Conservation (phyloP, 53 echinoderm and acorn worm species). For the Henricia sp. region DNA sequence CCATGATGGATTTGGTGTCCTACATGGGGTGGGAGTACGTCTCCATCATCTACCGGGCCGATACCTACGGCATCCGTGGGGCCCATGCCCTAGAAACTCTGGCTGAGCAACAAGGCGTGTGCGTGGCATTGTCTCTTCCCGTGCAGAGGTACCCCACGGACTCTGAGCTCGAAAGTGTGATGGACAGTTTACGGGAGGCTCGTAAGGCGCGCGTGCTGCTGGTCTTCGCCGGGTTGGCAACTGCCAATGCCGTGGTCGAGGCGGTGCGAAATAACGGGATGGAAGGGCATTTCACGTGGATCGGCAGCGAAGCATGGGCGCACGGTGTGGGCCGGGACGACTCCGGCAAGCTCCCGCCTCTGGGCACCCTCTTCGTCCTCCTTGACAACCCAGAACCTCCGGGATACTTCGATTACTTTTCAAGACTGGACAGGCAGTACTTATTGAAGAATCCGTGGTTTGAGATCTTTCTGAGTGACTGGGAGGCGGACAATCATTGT, state of each 20-base stretch:
- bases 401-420: conserved; percentile 6
- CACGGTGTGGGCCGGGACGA: not conserved
- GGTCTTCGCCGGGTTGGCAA: conserved; percentile 12
- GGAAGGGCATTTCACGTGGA: conserved; percentile 20
- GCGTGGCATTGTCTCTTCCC: conserved; percentile 36
- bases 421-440: not conserved
- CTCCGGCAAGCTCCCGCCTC: not conserved
- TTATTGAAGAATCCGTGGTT: not conserved
- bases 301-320: conserved; percentile 33
- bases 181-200: not conserved
- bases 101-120: conserved; percentile 34
- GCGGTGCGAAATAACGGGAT: not conserved
- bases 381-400: conserved; percentile 11
- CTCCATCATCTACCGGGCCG: conserved; percentile 26
- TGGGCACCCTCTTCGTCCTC: not conserved
- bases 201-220: conserved; percentile 41
- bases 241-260: not conserved
- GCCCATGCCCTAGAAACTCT: conserved; percentile 32
- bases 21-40: conserved; percentile 56
- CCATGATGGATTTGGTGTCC: conserved; percentile 47
- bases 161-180: conserved; percentile 5
- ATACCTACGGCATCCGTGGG: conserved; percentile 44
- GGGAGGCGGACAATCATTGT: not conserved
- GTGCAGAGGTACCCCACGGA: not conserved
- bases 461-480: not conserved